phyloP scores from a whole-genome alignment of 2,797 vertebrate species.

The Psittacula derbiana region DNA sequence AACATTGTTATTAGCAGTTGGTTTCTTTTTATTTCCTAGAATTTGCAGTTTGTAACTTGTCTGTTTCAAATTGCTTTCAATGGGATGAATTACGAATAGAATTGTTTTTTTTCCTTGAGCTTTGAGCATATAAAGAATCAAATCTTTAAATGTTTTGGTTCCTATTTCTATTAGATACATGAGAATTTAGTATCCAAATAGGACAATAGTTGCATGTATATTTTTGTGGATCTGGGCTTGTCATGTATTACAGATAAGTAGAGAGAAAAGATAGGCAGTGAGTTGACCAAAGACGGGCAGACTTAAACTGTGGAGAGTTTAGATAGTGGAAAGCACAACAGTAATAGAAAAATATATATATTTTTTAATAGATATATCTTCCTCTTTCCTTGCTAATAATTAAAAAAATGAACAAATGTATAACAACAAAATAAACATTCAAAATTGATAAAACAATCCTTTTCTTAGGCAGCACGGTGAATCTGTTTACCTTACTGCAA shows the following conservation, averaged over 20 bases:
- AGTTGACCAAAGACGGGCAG: not conserved
- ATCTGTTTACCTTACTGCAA: not conserved
- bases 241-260: not conserved
- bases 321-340: not conserved
- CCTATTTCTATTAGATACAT: not conserved
- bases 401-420: not conserved
- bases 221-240: rapidly evolving
- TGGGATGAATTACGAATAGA: not conserved
- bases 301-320: not conserved
- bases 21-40: not conserved
- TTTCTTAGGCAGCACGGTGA: not conserved
- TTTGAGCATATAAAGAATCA: not conserved
- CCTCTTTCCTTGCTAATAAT: not conserved
- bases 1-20: not conserved
- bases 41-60: not conserved
- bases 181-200: not conserved
- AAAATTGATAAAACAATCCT: not conserved
- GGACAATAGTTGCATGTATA: not conserved
- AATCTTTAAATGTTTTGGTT: not conserved
- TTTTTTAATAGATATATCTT: not conserved
- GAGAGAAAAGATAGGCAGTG: not conserved
- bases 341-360: not conserved
- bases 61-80: not conserved
- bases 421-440: not conserved
- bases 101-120: not conserved